Conservation (phyloP, 53 echinoderm and acorn worm genomes). For the Crossaster papposus region DNA sequence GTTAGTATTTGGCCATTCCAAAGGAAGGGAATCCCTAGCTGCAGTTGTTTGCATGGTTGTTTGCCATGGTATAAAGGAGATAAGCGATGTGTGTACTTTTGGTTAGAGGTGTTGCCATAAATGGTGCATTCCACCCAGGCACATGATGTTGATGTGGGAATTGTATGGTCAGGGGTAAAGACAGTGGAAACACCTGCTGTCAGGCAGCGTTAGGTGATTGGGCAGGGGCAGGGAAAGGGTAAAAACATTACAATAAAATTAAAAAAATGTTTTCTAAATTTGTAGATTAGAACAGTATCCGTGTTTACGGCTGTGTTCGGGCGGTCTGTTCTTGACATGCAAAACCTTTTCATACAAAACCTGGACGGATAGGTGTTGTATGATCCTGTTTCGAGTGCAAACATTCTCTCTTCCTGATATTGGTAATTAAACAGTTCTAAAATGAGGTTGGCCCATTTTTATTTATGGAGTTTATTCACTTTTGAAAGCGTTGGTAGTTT, state of each 20-base stretch:
- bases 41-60: slow-evolving; percentile 6
- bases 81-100: background rate
- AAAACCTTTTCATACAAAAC: no score
- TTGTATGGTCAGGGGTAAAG: background rate
- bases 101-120: background rate
- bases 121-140: slow-evolving; percentile 24
- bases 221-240: no score
- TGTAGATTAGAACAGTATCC: no score
- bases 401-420: no score
- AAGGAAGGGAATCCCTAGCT: slow-evolving; percentile 42
- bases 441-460: background rate
- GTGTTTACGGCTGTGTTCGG: no score
- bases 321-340: no score
- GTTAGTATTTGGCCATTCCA: slow-evolving; percentile 25
- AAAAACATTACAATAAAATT: no score
- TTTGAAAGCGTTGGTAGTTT: background rate
- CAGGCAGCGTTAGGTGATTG: background rate
- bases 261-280: no score
- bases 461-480: background rate
- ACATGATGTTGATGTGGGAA: slow-evolving; percentile 22
- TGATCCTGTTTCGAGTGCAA: no score
- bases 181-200: slow-evolving; percentile 15
- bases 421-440: no score
- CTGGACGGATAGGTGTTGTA: no score
- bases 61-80: background rate